A percentile compares a stretch with the other conserved stretches of the same genome.
These are phyloP conservation scores for Drosophila ustulata DNA, from an alignment of 2,888 invertebrate genomes.

Conservation along the genomic window DNA sequence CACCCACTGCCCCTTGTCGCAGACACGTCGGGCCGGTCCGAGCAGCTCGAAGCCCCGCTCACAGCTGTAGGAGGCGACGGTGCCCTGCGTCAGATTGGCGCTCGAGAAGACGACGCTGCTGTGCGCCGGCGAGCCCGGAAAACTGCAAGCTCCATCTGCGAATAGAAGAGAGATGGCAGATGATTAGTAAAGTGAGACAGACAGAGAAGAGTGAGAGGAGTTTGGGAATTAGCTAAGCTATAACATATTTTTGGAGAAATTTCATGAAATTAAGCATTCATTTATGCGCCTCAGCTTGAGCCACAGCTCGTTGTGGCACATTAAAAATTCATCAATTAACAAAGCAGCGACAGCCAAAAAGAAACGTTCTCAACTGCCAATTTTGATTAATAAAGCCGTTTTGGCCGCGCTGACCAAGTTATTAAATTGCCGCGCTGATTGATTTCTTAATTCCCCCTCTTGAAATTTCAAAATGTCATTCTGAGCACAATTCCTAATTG, in stretches of 20 bases:
- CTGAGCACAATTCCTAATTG: constrained; percentile 5
- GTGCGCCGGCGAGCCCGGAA: constrained; percentile 96
- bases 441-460: constrained; percentile 39
- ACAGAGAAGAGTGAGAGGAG: no score
- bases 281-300: constrained; percentile 38
- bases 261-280: constrained; percentile 41
- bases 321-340: constrained; percentile 49
- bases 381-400: constrained; percentile 23
- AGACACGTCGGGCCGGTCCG: constrained; percentile 93
- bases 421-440: constrained; percentile 29
- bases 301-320: constrained; percentile 13
- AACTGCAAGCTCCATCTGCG: constrained; percentile 88
- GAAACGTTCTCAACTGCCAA: constrained; percentile 22
- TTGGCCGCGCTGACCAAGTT: constrained; percentile 7
- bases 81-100: constrained; percentile 85
- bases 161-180: not conserved
- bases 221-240: constrained; percentile 21
- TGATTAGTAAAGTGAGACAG: no score
- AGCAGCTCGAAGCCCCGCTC: constrained; percentile 95
- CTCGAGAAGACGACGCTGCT: constrained; percentile 92
- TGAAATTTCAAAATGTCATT: not conserved
- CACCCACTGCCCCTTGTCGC: constrained; percentile 92
- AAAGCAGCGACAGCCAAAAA: not conserved
- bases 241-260: constrained; percentile 46
- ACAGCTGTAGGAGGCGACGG: constrained; percentile 93